Evolutionary conservation across 2,797 vertebrate genomes (phyloP).

Genomic region (Falco cherrug): DNA sequence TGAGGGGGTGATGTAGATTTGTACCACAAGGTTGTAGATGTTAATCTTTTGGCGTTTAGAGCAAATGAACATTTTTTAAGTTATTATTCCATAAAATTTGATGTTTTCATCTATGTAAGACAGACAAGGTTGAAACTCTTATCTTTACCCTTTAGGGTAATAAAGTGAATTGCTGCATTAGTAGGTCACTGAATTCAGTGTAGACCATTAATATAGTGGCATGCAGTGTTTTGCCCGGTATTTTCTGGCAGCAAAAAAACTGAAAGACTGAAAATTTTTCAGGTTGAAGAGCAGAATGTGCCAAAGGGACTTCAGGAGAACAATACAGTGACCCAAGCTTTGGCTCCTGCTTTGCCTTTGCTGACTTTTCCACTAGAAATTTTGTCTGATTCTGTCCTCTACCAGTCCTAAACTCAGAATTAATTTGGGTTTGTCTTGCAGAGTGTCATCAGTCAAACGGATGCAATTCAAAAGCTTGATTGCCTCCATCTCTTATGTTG

Average conservation of each 20-base stretch:
- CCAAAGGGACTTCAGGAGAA: neutral
- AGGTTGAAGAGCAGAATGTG: neutral
- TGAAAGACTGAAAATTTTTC: neutral
- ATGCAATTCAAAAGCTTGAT: neutral
- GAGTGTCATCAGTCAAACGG: neutral
- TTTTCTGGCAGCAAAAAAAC: neutral
- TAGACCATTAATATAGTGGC: neutral
- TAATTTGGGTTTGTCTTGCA: neutral
- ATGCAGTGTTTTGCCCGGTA: neutral
- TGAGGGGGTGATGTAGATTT: fast-evolving
- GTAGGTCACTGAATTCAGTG: neutral
- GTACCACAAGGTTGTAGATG: neutral
- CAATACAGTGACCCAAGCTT: fast-evolving
- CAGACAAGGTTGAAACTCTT: neutral
- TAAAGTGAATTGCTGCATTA: neutral
- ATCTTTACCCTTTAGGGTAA: neutral
- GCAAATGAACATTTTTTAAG: neutral
- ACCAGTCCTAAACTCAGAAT: neutral
- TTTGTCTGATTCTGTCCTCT: neutral
- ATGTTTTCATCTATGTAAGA: neutral
- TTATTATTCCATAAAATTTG: neutral
- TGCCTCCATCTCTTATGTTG: neutral
- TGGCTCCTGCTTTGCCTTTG: neutral
- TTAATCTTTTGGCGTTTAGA: neutral
- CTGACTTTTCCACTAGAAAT: neutral